phyloP scores from a whole-genome alignment of 2,888 invertebrate species.

The Phaedon cochleariae region DNA sequence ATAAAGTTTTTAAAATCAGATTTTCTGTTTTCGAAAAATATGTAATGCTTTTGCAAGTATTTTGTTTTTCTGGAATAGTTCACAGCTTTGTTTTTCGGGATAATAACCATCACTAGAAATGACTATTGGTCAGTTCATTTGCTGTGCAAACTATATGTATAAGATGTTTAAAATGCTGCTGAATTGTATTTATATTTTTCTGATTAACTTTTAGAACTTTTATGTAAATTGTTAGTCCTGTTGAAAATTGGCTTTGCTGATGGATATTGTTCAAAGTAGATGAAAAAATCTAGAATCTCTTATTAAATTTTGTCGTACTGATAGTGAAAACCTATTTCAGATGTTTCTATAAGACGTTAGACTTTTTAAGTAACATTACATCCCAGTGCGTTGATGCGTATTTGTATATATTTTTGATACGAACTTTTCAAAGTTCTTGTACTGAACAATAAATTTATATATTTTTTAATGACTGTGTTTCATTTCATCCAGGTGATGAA shows the following conservation, averaged over 20 bases:
- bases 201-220: not conserved
- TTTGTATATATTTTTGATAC: slow-evolving; percentile 44
- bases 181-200: not conserved
- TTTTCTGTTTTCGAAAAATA: too few relatives aligned
- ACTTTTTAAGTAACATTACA: slow-evolving; percentile 29
- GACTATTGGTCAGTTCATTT: not conserved
- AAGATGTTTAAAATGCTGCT: not conserved
- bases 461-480: slow-evolving; percentile 24
- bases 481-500: not conserved
- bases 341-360: slow-evolving; percentile 30
- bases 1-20: not conserved
- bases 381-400: slow-evolving; percentile 27
- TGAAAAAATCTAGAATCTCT: not conserved
- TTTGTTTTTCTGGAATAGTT: too few relatives aligned
- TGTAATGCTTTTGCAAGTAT: too few relatives aligned
- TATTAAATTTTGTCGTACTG: slow-evolving; percentile 36
- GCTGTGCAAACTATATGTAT: not conserved
- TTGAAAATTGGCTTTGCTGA: not conserved
- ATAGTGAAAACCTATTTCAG: slow-evolving; percentile 11
- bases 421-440: slow-evolving; percentile 24
- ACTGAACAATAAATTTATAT: slow-evolving; percentile 24
- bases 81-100: too few relatives aligned
- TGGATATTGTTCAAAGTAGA: not conserved
- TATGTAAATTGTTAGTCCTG: not conserved
- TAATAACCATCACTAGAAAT: slow-evolving; percentile 1